Evolutionary conservation across 2,113 vertebrate species (phyloP).

Genomic region (Cichladusa arquata): DNA sequence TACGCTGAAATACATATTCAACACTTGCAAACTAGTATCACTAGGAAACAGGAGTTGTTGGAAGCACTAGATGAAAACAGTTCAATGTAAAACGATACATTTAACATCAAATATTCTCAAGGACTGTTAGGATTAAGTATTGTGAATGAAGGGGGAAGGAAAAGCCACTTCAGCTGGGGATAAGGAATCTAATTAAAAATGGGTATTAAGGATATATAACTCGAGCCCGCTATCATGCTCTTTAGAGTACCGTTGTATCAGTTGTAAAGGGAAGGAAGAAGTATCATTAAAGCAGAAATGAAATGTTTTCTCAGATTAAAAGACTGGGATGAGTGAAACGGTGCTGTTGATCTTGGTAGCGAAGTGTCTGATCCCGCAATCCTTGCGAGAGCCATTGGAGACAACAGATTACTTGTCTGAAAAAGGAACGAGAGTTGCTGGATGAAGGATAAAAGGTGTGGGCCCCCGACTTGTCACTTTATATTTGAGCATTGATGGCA

Average conservation of each 20-base stretch:
- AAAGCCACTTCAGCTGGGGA: conserved; percentile 69
- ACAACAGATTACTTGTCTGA: not conserved
- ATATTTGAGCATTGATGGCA: not conserved
- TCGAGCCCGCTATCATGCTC: conserved; percentile 38
- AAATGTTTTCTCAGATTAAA: conserved; percentile 38
- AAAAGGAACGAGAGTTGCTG: not conserved
- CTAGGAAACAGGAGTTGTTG: conserved; percentile 31
- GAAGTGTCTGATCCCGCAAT: not conserved
- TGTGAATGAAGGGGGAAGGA: conserved; percentile 70
- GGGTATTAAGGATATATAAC: conserved; percentile 35
- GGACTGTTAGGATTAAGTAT: conserved; percentile 76
- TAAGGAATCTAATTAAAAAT: conserved; percentile 75
- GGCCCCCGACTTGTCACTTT: not conserved
- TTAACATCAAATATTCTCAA: conserved; percentile 75
- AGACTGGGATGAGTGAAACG: not conserved
- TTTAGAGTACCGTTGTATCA: conserved; percentile 26
- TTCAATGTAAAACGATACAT: conserved; percentile 63
- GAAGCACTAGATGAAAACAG: conserved; percentile 22
- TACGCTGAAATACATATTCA: not conserved
- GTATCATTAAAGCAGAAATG: not conserved
- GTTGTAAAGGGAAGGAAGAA: conserved; percentile 10
- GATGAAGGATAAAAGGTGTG: not conserved
- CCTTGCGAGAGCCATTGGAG: not conserved
- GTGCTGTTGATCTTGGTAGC: not conserved
- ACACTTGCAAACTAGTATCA: conserved; percentile 3